Evolutionary conservation across 2,797 vertebrate species (phyloP).

Genomic region (Bovichtus diacanthus): DNA sequence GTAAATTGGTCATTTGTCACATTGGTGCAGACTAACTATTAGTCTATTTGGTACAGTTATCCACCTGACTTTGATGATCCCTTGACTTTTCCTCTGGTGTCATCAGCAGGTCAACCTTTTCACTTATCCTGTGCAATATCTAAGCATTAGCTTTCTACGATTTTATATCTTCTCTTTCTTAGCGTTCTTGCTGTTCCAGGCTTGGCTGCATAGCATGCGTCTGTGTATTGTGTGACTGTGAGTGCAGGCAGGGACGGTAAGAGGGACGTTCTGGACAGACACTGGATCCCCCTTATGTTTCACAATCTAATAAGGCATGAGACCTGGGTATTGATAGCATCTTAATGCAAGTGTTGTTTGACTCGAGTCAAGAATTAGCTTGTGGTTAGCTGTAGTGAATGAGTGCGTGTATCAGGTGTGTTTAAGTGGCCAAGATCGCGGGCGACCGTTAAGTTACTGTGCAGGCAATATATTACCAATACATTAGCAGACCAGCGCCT

Average conservation of each 20-base stretch:
- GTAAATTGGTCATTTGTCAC: neutral
- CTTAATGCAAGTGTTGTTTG: constrained; percentile 8
- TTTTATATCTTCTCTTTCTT: neutral
- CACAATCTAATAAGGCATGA: constrained; percentile 48
- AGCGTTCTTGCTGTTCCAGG: neutral
- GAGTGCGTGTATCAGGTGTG: constrained; percentile 35
- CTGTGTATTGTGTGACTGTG: constrained; percentile 4
- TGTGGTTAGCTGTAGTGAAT: constrained; percentile 36
- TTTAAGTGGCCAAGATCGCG: constrained; percentile 43
- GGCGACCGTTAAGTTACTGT: constrained; percentile 57
- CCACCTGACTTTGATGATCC: neutral
- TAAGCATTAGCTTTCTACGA: too few relatives aligned
- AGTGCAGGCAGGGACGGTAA: neutral
- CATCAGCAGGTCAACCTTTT: too few relatives aligned
- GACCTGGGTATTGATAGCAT: constrained; percentile 53
- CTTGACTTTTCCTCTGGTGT: neutral
- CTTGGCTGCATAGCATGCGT: neutral
- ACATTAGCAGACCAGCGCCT: constrained; percentile 69
- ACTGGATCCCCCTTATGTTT: constrained; percentile 56
- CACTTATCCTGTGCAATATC: too few relatives aligned
- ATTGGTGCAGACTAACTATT: neutral
- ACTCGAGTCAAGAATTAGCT: constrained; percentile 1
- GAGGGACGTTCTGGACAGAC: constrained; percentile 24
- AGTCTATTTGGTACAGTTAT: too few relatives aligned
- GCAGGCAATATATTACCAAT: constrained; percentile 69